phyloP scores from a whole-genome alignment of 2,113 vertebrate species.

The Lophochroa leadbeateri region DNA sequence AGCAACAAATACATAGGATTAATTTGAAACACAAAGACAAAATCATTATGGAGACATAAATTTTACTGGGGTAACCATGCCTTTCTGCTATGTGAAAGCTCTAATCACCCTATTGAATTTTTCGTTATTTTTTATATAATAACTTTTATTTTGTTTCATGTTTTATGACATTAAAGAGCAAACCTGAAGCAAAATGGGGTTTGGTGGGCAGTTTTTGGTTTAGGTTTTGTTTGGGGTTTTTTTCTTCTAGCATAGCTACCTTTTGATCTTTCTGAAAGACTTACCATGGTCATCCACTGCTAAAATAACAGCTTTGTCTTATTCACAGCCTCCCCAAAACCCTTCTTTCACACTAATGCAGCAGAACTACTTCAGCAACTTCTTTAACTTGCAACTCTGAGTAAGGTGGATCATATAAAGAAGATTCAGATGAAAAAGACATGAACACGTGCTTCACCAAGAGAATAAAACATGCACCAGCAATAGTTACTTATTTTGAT shows the following conservation, averaged over 20 bases:
- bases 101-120: background rate
- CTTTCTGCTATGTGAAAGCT: background rate
- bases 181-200: background rate
- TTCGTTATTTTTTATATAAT: background rate
- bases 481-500: background rate
- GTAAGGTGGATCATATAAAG: background rate
- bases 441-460: background rate
- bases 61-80: background rate
- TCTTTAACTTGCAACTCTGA: background rate
- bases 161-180: background rate
- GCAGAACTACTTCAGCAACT: background rate
- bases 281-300: background rate
- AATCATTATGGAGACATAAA: background rate
- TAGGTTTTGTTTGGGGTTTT: background rate
- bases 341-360: background rate
- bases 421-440: background rate
- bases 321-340: background rate
- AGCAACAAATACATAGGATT: background rate
- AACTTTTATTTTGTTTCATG: background rate
- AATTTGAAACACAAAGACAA: background rate
- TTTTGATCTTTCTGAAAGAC: background rate
- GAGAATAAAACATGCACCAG: background rate
- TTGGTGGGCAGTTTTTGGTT: background rate
- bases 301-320: background rate
- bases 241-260: background rate